Percentiles rank a stretch among this genome's conserved stretches.
Evolutionary conservation across 35 echinoderm and acorn worm genomes (phyloP).

Genomic region (Acanthaster planci): DNA sequence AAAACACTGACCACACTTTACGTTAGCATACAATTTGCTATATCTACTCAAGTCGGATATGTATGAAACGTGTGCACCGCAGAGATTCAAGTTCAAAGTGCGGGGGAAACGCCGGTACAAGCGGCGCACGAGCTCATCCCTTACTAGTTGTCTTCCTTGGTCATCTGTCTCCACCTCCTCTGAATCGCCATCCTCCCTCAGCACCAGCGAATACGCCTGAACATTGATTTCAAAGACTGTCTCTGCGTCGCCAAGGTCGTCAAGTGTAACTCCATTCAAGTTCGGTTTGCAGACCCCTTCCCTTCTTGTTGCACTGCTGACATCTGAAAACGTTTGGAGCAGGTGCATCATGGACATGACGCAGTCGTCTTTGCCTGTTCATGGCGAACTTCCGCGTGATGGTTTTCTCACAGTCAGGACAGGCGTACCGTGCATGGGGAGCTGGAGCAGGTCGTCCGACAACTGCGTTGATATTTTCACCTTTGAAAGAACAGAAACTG

Average conservation of each 20-base stretch:
- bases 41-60: constrained; percentile 38
- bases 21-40: constrained; percentile 11
- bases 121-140: constrained; percentile 39
- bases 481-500: no score
- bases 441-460: no score
- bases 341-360: no score
- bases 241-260: neutral
- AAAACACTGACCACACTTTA: constrained; percentile 13
- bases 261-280: constrained; percentile 8
- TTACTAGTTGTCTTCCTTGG: neutral
- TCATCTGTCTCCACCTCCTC: neutral
- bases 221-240: constrained; percentile 21
- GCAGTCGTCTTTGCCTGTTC: no score
- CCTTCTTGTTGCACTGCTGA: neutral
- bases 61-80: constrained; percentile 47
- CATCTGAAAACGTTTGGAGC: neutral
- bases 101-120: neutral
- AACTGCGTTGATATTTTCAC: no score
- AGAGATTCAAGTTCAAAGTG: constrained; percentile 42
- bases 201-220: constrained; percentile 30
- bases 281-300: neutral
- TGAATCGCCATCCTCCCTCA: neutral
- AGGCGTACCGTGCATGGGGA: no score
- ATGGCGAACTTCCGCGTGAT: no score
- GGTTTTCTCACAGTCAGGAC: no score